Evolutionary conservation across 2,888 invertebrate genomes (phyloP), one percentile per base, ranked within the genome.

Genomic region (Nomada hirtipes): DNA sequence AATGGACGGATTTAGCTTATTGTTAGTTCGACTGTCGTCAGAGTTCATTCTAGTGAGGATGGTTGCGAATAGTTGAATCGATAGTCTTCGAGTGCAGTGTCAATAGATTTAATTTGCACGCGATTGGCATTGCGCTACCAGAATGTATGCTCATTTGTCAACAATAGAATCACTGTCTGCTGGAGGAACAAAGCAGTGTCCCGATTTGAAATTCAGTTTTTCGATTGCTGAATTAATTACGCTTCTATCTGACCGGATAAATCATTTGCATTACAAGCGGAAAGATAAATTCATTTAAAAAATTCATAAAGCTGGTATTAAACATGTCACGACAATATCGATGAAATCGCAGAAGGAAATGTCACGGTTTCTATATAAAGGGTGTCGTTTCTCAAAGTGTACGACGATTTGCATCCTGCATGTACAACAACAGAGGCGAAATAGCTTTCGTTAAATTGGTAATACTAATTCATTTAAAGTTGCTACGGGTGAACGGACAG

Each of bases 301-400:
- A 20, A 53, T 36, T 4, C 36, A 44, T 20, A 61, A 55, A 71
- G 42, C 59, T 0, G 52, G 10, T 57, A 36, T 63, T 26, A 55
- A 53, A 26, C 42, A 13, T 57, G 42, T 13, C 59, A 52, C 4
- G 18, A 57, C 52, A 57, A 52, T 64, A 67, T 79, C 29, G 79
- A 72, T 72, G 79, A 78, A 67, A 79, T 67, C 67, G 57, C 71
- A 9, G 61, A 2, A n/a, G 61, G n/a, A 80, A 80, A 80, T 80
- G 79, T 80, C 79, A 80, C 79, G 72, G 71, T 79, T 78, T 67
- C 15, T 71, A 47, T 60, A 63, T 57, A 72, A 68, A 79, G 72
- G 79, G 79, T 72, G 79, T 69, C 20, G 79, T 68, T 79, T 55
- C 79, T 67, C 72, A 68, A 80, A 67, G 67, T 55, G 18, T 79